phyloP scores from a whole-genome alignment of 2,797 vertebrate genomes.

The Toxotes lorentzi region DNA sequence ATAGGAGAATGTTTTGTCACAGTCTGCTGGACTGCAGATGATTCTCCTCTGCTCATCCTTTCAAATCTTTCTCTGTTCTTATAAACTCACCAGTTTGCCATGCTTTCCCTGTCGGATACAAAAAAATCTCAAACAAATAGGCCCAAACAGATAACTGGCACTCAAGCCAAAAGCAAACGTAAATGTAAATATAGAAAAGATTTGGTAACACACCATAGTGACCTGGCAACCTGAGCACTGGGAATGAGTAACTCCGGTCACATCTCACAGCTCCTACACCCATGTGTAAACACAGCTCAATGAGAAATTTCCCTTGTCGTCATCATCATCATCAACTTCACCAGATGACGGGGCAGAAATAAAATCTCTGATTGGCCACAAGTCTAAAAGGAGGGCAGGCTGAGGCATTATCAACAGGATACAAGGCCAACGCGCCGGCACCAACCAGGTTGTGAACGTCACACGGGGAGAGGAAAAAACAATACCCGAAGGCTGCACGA shows the following conservation, averaged over 20 bases:
- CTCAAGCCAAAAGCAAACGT: not conserved
- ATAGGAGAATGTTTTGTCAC: conserved; percentile 36
- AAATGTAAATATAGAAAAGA: rapidly evolving
- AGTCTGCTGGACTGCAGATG: conserved; percentile 27
- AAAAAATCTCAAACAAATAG: not conserved
- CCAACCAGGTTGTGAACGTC: not conserved
- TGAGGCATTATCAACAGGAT: not conserved
- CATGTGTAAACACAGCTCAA: conserved; percentile 15
- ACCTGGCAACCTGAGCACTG: not conserved
- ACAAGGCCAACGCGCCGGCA: too few species aligned
- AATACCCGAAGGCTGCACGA: rapidly evolving
- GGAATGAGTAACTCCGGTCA: not conserved
- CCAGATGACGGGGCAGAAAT: conserved; percentile 38
- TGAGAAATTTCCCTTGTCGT: conserved; percentile 34
- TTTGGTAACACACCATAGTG: not conserved
- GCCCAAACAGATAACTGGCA: not conserved
- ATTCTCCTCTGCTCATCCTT: conserved; percentile 7
- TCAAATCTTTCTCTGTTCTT: not conserved
- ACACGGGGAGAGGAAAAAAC: not conserved
- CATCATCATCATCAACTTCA: conserved; percentile 45
- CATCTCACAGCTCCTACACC: not conserved
- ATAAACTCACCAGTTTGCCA: not conserved
- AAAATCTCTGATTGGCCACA: not conserved
- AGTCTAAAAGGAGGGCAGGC: not conserved
- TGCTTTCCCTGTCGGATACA: not conserved